phyloP scores from a whole-genome alignment of 2,797 vertebrate genomes.

The Silurus aristotelis region DNA sequence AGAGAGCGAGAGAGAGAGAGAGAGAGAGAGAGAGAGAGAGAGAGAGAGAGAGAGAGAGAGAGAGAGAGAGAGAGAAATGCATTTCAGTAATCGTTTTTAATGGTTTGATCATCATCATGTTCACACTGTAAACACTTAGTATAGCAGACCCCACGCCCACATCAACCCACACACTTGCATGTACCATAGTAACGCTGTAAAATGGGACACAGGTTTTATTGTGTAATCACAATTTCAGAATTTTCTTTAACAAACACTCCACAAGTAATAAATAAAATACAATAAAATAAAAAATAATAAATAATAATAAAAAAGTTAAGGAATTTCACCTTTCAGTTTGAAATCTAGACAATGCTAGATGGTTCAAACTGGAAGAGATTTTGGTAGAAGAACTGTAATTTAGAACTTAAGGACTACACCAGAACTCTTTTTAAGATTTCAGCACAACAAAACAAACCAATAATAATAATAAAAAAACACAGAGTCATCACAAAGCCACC shows the following conservation, averaged over 20 bases:
- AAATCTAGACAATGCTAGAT: background rate
- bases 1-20: constrained; percentile 13
- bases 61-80: background rate
- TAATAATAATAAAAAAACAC: constrained; percentile 29
- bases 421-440: background rate
- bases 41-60: background rate
- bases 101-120: background rate
- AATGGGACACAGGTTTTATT: background rate
- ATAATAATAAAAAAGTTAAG: no score
- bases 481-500: constrained; percentile 57
- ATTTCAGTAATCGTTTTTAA: background rate
- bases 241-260: no score
- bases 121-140: background rate
- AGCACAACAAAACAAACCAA: background rate
- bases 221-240: background rate
- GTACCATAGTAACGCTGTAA: background rate
- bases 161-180: background rate
- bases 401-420: background rate
- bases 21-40: background rate
- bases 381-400: no score
- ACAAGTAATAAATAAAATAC: no score
- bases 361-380: background rate
- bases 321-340: background rate
- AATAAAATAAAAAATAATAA: no score
- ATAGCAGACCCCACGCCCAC: background rate